Base-by-base conservation (phyloP, 2,797 vertebrate genomes). In the Trematomus bernacchii region DNA sequence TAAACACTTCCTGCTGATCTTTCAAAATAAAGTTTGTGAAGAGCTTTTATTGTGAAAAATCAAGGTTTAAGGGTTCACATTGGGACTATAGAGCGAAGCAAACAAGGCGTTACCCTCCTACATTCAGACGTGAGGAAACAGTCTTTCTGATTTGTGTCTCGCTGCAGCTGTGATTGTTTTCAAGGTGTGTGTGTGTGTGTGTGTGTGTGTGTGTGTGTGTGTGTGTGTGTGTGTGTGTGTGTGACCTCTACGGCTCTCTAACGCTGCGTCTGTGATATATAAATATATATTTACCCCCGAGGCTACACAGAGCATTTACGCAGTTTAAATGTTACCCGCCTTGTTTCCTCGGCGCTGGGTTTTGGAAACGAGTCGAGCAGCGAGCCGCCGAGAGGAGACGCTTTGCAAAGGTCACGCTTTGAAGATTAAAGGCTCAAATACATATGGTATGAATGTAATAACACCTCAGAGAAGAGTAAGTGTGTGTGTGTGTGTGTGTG, bases 241-340 rank as follows among this genome's bases (percentile, higher is more conserved):
- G 30, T 19, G 80, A 78, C 57, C 80, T 78, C 21, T 23, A 23
- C 21, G 21, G 21, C 21, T 23, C 8, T 33, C 30, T 4, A 33
- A 6, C 30, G 30, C 30, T 33, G 30, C 30, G 30, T 33, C 23
- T 30, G 8, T 3, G 7, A 50, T 73, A 42, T 33, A 33, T 33
- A 33, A 33, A 33, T 33, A 71, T 68, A 60, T 76, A 79, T 48
- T 11, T 76, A 57, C 30, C 70, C 82, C 79, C 42, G 60, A 10
- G 79, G 82, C 82, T 10, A 70, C 66, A 0, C 54, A 2, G 27
- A 64, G 76, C 85, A 73, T 84, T 80, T 76, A 33, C 75, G 2
- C 47, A 47, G 69, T 70, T 65, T 86, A 86, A 87, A 33, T 33
- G 81, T 84, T 84, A 84, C 42, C n/a, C 40, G 10, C 68, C 83